Evolutionary conservation across 2,888 invertebrate species (phyloP).

Genomic region (Melieria crassipennis): DNA sequence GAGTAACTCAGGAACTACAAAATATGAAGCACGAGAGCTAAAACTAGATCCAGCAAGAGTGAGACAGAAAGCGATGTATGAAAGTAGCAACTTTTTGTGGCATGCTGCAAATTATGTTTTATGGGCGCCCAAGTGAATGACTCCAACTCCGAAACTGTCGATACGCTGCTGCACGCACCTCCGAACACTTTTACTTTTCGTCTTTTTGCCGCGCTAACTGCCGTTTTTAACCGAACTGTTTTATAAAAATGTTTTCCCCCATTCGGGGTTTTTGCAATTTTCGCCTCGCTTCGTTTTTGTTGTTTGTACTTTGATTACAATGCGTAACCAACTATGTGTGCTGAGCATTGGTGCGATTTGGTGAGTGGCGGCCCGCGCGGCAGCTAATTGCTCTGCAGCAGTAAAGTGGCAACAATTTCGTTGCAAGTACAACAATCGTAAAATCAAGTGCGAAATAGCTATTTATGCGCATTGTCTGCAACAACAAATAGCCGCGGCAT

Average conservation of each 20-base stretch:
- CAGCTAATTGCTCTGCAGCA: too few species aligned
- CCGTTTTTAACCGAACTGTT: too few species aligned
- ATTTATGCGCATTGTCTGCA: too few species aligned
- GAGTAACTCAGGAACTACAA: too few species aligned
- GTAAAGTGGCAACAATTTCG: too few species aligned
- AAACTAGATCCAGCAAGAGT: too few species aligned
- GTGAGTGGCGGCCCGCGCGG: too few species aligned
- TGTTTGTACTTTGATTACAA: constrained; percentile 6
- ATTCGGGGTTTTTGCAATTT: constrained; percentile 21
- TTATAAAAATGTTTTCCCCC: neutral
- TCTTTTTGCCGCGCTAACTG: neutral
- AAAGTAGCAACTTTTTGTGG: neutral
- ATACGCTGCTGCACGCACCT: constrained; percentile 28
- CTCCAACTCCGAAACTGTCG: neutral
- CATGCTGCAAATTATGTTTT: constrained; percentile 22
- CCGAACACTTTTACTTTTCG: constrained; percentile 25
- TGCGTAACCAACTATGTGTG: constrained; percentile 12
- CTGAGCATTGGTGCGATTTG: neutral
- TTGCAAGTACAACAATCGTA: too few species aligned
- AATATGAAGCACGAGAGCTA: too few species aligned
- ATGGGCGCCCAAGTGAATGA: constrained; percentile 24
- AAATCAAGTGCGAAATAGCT: too few species aligned
- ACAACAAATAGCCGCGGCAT: too few species aligned
- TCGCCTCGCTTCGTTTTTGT: constrained; percentile 6
- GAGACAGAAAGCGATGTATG: too few species aligned